Percentiles rank a stretch among this genome's conserved stretches.
phyloP scores from a whole-genome alignment of 2,113 vertebrate species.

The Pangasianodon hypophthalmus region DNA sequence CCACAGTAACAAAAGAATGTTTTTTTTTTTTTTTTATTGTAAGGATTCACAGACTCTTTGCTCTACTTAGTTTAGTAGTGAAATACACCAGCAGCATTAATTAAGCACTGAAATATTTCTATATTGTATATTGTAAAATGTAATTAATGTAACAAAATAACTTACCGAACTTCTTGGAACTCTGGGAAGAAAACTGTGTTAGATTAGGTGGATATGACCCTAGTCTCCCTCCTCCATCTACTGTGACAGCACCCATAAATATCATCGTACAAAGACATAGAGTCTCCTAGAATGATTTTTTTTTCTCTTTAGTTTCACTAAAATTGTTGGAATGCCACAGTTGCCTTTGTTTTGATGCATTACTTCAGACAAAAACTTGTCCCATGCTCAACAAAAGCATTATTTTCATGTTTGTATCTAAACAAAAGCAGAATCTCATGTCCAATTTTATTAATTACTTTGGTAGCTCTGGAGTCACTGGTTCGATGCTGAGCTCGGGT shows the following conservation, averaged over 20 bases:
- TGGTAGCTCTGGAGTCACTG: neutral
- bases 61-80: neutral
- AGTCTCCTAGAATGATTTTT: neutral
- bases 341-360: neutral
- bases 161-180: neutral
- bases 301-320: neutral
- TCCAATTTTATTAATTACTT: neutral
- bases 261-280: neutral
- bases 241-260: slow-evolving; percentile 1
- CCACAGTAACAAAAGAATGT: neutral
- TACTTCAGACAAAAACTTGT: neutral
- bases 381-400: neutral
- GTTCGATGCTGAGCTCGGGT: neutral
- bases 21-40: neutral
- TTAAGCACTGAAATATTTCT: neutral
- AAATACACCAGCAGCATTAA: neutral
- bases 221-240: neutral
- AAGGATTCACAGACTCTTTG: neutral
- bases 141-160: neutral
- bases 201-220: neutral
- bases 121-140: neutral
- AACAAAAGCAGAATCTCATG: neutral
- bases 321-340: neutral
- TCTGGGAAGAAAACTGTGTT: neutral
- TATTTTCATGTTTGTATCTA: neutral